Evolutionary conservation across 1,140 invertebrate genomes (phyloP), one percentile per base, ranked within the genome.

Genomic region (Choristoneura fumiferana): DNA sequence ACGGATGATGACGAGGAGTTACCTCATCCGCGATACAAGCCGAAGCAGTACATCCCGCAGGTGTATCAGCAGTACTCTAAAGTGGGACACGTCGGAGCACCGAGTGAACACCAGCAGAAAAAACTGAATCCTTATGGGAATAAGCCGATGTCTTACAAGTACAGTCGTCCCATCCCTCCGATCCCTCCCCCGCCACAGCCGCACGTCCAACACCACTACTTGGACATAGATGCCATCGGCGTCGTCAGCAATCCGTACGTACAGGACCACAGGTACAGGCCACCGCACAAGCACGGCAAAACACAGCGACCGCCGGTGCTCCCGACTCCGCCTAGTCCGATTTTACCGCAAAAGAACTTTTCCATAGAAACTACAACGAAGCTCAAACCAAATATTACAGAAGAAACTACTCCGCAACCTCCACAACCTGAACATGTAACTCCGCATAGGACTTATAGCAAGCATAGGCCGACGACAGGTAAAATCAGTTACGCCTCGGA

Each of bases 401-500:
- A 74, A 59, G 67, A 69, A 43, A 62, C 62, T 1, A 73, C 77
- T 45, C 8, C 40, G 4, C n/a, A n/a, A 4, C n/a, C 40, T 8
- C 70, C 67, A 54, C 58, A 66, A 40, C 61, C 71, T 17, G 73
- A 80, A 9, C 53, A 57, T 15, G 63, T 58, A 5, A 72, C 68
- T 1, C 43, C 35, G 35, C 62, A 74, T 34, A 82, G 73, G 75
- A 64, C 56, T n/a, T 70, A 73, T 18, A 73, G 67, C 36, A 83
- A 82, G 63, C 59, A 66, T 10, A 78, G 75, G 61, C 69, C 67
- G 52, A 54, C 73, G 14, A 64, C 70, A 17, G 55, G 59, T 14
- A 87, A 85, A 65, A 49, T 71, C 0, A 81, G 66, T 60, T 81
- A 84, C 54, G 77, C 87, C 34, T 56, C 78, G 13, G 83, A 87